Evolutionary conservation across 2,113 vertebrate species (phyloP).

Genomic region (Lepus americanus): DNA sequence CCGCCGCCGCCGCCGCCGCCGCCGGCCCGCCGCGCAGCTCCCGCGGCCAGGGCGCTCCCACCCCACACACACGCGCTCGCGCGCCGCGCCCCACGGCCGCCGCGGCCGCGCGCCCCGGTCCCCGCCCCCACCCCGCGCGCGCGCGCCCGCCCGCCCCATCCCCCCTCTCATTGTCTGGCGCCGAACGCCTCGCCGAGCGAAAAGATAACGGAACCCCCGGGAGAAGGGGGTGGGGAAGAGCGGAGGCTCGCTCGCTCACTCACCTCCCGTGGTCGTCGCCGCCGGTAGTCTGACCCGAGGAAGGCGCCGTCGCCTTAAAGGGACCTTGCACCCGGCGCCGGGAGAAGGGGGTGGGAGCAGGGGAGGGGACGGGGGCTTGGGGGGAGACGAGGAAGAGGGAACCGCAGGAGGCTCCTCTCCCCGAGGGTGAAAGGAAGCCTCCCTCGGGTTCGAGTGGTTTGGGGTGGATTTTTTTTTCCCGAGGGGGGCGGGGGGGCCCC

Average conservation of each 20-base stretch:
- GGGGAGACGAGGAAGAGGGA: constrained; percentile 68
- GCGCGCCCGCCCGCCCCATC: constrained; percentile 31
- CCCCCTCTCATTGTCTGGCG: constrained; percentile 60
- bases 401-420: constrained; percentile 72
- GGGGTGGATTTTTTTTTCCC: constrained; percentile 67
- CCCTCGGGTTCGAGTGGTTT: constrained; percentile 76
- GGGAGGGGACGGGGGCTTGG: constrained; percentile 77
- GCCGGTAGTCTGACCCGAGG: constrained; percentile 80
- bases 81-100: constrained; percentile 55
- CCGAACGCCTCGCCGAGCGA: constrained; percentile 33
- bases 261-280: constrained; percentile 85
- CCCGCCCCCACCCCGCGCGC: constrained; percentile 25
- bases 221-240: constrained; percentile 78
- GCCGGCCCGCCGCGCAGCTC: neutral
- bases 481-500: constrained; percentile 72
- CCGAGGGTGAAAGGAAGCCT: constrained; percentile 76
- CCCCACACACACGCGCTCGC: constrained; percentile 15
- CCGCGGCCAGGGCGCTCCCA: neutral
- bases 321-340: constrained; percentile 78
- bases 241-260: constrained; percentile 77
- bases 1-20: neutral
- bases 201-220: constrained; percentile 85
- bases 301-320: constrained; percentile 83
- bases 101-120: constrained; percentile 33
- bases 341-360: constrained; percentile 78